Base-by-base conservation (phyloP, 1,140 invertebrate species). In the Bombus fervidus region DNA sequence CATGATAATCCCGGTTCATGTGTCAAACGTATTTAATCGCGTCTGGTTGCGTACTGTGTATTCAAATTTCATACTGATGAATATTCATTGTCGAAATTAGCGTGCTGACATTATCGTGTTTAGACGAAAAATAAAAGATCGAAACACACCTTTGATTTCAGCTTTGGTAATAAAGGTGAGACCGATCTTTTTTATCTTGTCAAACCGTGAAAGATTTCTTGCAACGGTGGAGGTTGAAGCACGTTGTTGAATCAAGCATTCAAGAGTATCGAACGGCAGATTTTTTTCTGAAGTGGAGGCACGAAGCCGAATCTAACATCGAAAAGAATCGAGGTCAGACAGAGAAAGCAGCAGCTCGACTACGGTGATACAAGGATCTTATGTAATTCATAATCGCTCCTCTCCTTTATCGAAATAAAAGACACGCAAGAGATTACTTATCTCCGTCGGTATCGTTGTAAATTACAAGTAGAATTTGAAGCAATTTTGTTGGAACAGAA, bases 341-440 rank as follows among this genome's bases (percentile, higher is more conserved):
- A 93, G 92, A 93, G 93, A 93, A 93, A 93, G 93, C 92, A 92
- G 89, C 86, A 88, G 85, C 81, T 86, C 76, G 66, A 43, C 83
- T 68, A 79, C 83, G 86, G 90, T 91, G 90, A 93, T 93, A 92
- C 90, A 89, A 91, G 86, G 79, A 85, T 81, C 87, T 93, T 93
- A 90, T 89, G 91, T 91, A 93, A 94, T 93, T 93, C 88, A 91
- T 92, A 93, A 93, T 92, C 87, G 73, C 86, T 62, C 76, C 85
- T 89, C 86, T 89, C 77, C 41, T 91, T 68, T 81, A 89, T 91
- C 59, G 83, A 87, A 75, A 86, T 83, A 69, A 87, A 87, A 89
- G 84, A 74, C 74, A 83, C 74, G 62, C 69, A 12, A 57, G 57
- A 41, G 78, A 86, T 89, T 72, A 82, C 80, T 86, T 59, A 57